Conservation (phyloP, 2,888 invertebrate species). For the Sesia apiformis region DNA sequence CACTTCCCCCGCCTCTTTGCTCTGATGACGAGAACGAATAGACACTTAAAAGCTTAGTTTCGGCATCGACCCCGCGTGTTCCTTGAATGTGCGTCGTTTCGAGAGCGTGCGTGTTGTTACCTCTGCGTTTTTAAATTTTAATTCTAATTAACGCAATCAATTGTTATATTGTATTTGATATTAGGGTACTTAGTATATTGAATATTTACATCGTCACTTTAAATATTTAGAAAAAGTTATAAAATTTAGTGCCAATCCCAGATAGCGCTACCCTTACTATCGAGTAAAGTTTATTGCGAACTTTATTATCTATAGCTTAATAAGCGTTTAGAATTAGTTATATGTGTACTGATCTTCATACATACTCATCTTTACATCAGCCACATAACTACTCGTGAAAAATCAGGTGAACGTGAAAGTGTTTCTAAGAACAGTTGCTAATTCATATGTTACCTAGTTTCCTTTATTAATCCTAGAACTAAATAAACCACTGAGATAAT, state of each 20-base stretch:
- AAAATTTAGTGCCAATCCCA: conserved; percentile 54
- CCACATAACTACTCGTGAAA: conserved; percentile 8
- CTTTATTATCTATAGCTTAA: conserved; percentile 43
- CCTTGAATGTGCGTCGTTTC: conserved; percentile 29
- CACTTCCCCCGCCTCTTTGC: conserved; percentile 84
- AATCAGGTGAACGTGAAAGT: conserved; percentile 17
- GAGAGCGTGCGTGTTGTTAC: conserved; percentile 17
- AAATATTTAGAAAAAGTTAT: conserved; percentile 38
- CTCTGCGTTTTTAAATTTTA: conserved; percentile 40
- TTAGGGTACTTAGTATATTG: conserved; percentile 51
- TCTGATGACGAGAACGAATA: conserved; percentile 82
- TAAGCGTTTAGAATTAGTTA: conserved; percentile 52
- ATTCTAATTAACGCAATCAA: conserved; percentile 50
- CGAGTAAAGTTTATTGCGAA: conserved; percentile 33
- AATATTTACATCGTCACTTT: conserved; percentile 38
- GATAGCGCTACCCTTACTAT: conserved; percentile 47
- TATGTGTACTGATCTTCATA: conserved; percentile 16
- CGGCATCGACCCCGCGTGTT: conserved; percentile 28
- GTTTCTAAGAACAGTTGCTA: not conserved
- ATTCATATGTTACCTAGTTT: conserved; percentile 4
- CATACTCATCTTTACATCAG: conserved; percentile 10
- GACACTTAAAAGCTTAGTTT: conserved; percentile 19
- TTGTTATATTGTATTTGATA: conserved; percentile 44
- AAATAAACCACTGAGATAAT: conserved; percentile 21
- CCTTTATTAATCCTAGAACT: conserved; percentile 19